phyloP scores from a whole-genome alignment of 2,113 vertebrate genomes.

The Gymnarchus niloticus region DNA sequence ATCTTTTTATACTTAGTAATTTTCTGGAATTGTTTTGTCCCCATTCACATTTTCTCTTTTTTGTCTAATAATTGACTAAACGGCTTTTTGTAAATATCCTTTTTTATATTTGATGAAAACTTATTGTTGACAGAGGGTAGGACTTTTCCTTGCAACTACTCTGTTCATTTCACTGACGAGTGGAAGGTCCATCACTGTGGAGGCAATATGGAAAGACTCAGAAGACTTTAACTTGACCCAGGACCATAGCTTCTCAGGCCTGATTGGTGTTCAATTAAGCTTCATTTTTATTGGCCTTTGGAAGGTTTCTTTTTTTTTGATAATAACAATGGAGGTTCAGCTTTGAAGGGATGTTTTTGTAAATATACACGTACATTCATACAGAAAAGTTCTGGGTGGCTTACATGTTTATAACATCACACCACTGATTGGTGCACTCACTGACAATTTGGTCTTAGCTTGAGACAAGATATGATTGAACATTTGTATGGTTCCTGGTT shows the following conservation, averaged over 20 bases:
- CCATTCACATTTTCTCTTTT: neutral
- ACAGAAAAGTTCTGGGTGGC: neutral
- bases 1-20: neutral
- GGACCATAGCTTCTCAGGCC: neutral
- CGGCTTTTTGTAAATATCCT: neutral
- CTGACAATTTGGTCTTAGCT: neutral
- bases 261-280: neutral
- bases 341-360: neutral
- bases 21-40: neutral
- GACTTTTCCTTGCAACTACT: neutral
- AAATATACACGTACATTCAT: neutral
- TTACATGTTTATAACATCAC: neutral
- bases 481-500: neutral
- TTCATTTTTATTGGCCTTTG: neutral
- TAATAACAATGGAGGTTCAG: neutral
- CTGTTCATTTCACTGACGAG: no score
- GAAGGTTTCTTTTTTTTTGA: neutral
- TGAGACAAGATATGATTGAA: neutral
- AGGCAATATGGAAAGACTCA: no score
- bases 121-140: neutral
- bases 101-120: neutral
- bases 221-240: neutral
- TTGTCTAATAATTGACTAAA: neutral
- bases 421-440: neutral
- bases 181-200: neutral